Evolutionary conservation across 2,797 vertebrate genomes (phyloP), one percentile per base, ranked within the genome.

Genomic region (Leptoclinus maculatus): DNA sequence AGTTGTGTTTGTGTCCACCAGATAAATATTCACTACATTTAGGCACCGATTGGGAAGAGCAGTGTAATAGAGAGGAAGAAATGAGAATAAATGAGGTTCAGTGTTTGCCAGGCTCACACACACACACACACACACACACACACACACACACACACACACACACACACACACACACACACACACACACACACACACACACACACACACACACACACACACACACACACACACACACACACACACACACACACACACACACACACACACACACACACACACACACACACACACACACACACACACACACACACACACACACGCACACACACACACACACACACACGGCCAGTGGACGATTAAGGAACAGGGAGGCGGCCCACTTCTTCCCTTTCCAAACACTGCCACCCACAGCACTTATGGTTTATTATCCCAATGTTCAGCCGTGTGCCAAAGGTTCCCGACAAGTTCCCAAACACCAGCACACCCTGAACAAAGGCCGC

Each of bases 301-400:
- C 34, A n/a, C 64, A 36, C 66, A 19, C 17, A 60, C 47, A 64
- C 38, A 21, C 66, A 32, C 54, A 57, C 63, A 56, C 60, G 62
- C 63, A 38, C 57, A 67, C 19, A 56, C 23, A 65, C 4, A 21
- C 36, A 45, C 69, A 69, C 45, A 68, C 34, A 36, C 34, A 25
- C 67, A 47, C 1, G 27, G n/a, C 43, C 47, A 63, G n/a, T 6
- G 32, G 64, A 67, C 77, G 51, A 54, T 59, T 79, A 82, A 86
- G 32, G 62, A 84, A 79, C 3, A 82, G 75, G 79, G 84, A 64
- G 83, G 73, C 6, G 72, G 62, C 67, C 74, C 45, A 72, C 45
- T 78, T 83, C 79, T 87, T 83, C 53, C 71, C 51, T 83, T 34
- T 90, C 67, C 76, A 88, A 90, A 91, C 82, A 87, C 80, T 34